These are phyloP conservation scores for Rhyacichthys aspro DNA, from an alignment of 2,797 vertebrate species.

Conservation along the genomic window DNA sequence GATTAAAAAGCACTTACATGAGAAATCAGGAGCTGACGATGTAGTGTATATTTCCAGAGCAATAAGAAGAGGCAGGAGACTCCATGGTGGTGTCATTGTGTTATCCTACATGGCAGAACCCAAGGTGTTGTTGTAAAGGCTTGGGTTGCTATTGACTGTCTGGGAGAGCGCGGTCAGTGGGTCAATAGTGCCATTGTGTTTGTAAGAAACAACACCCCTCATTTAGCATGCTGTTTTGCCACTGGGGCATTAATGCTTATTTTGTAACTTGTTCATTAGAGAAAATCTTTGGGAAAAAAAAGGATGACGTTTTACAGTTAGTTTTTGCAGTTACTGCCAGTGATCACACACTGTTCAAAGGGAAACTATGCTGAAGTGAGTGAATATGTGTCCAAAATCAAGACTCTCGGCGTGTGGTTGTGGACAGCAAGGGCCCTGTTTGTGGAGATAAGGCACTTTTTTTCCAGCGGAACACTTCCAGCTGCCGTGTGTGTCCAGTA, in stretches of 20 bases:
- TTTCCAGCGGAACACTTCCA: slow-evolving; percentile 70
- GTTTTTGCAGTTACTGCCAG: too few species aligned
- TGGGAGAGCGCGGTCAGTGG: slow-evolving; percentile 39
- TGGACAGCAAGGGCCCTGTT: slow-evolving; percentile 57
- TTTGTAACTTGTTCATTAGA: too few species aligned
- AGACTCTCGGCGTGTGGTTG: slow-evolving; percentile 27
- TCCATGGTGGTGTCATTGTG: slow-evolving; percentile 65
- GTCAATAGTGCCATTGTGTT: slow-evolving; percentile 80
- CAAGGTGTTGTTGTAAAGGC: slow-evolving; percentile 35
- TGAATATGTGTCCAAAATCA: slow-evolving; percentile 22
- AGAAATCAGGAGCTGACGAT: slow-evolving; percentile 72
- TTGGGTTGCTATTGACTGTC: slow-evolving; percentile 45
- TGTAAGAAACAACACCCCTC: slow-evolving; percentile 50
- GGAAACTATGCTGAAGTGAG: not conserved
- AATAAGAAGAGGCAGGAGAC: slow-evolving; percentile 55
- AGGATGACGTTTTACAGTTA: too few species aligned
- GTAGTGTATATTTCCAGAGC: slow-evolving; percentile 31
- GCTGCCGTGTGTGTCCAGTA: slow-evolving; percentile 49
- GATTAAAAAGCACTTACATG: slow-evolving; percentile 70
- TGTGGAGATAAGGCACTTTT: slow-evolving; percentile 62
- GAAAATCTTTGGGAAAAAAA: too few species aligned
- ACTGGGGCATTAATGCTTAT: not conserved
- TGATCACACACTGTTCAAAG: too few species aligned
- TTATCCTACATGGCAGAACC: slow-evolving; percentile 41
- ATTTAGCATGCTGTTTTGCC: slow-evolving; percentile 18